Conservation (phyloP, 92 coral and sea anemone genomes). For the Virgularia gustaviana region DNA sequence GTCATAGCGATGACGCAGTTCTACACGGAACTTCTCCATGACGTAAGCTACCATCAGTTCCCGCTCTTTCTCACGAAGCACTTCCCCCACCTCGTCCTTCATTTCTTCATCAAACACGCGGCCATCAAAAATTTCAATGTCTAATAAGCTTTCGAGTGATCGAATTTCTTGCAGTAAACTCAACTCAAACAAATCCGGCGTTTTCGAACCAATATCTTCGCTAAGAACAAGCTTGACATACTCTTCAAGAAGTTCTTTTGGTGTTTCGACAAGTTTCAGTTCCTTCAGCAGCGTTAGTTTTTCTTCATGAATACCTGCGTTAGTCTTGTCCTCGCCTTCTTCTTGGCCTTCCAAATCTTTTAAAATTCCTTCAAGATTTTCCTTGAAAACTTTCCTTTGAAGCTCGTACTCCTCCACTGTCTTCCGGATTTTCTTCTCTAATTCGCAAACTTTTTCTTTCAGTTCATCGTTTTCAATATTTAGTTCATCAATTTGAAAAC, state of each 20-base stretch:
- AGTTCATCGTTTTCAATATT: slow-evolving; percentile 23
- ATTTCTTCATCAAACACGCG: slow-evolving; percentile 20
- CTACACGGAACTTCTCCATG: slow-evolving; percentile 22
- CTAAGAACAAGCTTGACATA: slow-evolving; percentile 1
- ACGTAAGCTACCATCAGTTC: slow-evolving; percentile 12
- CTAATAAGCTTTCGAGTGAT: slow-evolving; percentile 19
- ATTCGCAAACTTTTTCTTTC: not conserved
- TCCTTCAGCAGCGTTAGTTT: not conserved
- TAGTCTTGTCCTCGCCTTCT: not conserved
- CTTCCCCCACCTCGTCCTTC: slow-evolving; percentile 33
- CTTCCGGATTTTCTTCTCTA: slow-evolving; percentile 20
- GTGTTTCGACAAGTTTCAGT: not conserved
- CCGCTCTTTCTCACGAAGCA: slow-evolving; percentile 25
- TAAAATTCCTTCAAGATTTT: not conserved
- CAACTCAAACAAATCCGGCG: slow-evolving; percentile 15
- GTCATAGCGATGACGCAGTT: slow-evolving; percentile 14
- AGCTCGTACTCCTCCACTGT: slow-evolving; percentile 28
- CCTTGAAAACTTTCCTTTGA: slow-evolving; percentile 15
- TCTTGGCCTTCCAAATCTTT: not conserved
- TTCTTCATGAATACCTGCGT: not conserved
- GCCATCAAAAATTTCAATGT: slow-evolving; percentile 33
- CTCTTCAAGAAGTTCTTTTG: slow-evolving; percentile 8
- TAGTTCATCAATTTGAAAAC: slow-evolving; percentile 25
- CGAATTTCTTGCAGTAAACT: slow-evolving; percentile 20
- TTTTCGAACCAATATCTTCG: not conserved